Evolutionary conservation across 2,113 vertebrate species (phyloP).

Genomic region (Setophaga petechia): DNA sequence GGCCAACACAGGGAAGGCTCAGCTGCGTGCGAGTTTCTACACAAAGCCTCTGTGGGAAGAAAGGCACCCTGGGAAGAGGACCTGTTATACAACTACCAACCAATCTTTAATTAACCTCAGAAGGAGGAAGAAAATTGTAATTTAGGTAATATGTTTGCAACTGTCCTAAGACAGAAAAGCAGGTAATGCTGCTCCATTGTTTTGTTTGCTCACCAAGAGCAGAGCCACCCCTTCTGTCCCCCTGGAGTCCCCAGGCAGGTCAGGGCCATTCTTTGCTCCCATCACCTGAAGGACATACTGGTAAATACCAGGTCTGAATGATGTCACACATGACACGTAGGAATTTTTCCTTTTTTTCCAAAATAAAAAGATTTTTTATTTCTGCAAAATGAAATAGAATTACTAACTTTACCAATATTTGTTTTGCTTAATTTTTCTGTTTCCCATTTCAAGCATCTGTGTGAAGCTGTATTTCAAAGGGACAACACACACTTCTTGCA

Average conservation of each 20-base stretch:
- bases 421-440: not conserved
- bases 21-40: fast-evolving
- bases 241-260: not conserved
- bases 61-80: not conserved
- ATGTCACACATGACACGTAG: not conserved
- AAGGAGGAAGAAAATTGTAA: not conserved
- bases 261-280: not conserved
- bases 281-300: not conserved
- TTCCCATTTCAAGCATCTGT: not conserved
- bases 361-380: not conserved
- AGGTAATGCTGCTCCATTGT: not conserved
- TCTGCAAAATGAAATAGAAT: not conserved
- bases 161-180: not conserved
- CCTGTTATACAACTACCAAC: not conserved
- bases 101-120: not conserved
- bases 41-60: not conserved
- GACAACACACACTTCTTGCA: not conserved
- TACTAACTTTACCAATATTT: not conserved
- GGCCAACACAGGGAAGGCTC: not conserved
- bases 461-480: not conserved
- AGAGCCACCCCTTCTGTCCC: not conserved
- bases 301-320: not conserved
- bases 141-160: not conserved
- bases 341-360: not conserved
- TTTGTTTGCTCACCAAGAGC: not conserved